These are phyloP conservation scores for Chrysocyon brachyurus DNA, from an alignment of 2,797 vertebrate species.

Conservation along the genomic window DNA sequence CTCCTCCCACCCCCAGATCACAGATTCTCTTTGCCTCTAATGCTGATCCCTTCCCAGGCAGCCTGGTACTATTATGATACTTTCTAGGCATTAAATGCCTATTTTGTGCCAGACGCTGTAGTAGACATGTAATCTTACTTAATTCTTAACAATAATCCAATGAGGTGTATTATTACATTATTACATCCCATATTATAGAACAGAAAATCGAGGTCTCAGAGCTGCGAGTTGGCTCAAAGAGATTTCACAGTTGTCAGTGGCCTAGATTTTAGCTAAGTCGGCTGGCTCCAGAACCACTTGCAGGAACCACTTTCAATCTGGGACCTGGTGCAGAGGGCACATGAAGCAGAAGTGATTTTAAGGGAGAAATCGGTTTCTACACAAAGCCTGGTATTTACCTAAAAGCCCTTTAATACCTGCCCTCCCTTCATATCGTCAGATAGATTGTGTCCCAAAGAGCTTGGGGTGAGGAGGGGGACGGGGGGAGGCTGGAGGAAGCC, in stretches of 20 bases:
- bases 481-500: not conserved
- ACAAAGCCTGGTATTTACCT: not conserved
- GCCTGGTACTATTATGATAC: not conserved
- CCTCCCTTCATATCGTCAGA: slow-evolving; percentile 52
- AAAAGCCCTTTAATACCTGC: not conserved
- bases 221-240: not conserved
- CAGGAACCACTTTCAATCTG: not conserved
- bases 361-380: slow-evolving; percentile 35
- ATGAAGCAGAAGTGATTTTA: not conserved
- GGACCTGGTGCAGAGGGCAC: not conserved
- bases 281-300: not conserved
- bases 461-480: not conserved
- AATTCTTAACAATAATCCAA: not conserved
- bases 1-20: no score
- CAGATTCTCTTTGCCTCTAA: not conserved
- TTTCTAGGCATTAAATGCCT: not conserved
- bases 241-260: not conserved
- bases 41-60: not conserved
- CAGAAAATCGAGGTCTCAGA: not conserved
- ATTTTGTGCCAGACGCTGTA: not conserved
- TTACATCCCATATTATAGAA: not conserved
- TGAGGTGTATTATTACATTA: not conserved
- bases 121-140: not conserved
- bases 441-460: not conserved
- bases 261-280: not conserved